Base-by-base conservation (phyloP, 2,888 invertebrate species). In the Agrenia bidenticulata region DNA sequence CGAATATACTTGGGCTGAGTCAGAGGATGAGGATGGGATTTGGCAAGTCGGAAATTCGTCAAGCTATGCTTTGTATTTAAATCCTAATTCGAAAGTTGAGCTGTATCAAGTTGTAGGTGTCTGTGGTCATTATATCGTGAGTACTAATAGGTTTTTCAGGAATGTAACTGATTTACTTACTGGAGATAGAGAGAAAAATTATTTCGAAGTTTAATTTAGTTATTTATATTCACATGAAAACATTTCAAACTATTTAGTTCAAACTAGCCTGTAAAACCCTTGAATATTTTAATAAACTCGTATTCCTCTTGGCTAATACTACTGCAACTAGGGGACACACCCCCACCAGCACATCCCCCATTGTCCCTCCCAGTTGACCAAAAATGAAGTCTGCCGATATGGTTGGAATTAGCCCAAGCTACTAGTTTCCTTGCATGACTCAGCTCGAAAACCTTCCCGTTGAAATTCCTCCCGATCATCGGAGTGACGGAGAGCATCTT, bases 401-500 rank as follows among this genome's bases (percentile, higher is more conserved):
- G 61, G 55, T 73, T 66, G 5, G 53, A 27, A 59, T 72, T 75
- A 1, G 73, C 75, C 73, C 73, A 75, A 21, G 65, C 57, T 11
- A 75, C 72, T 19, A 73, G 26, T 26, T 69, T 69, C 15, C 53
- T 41, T 2, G 71, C 73, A 27, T 69, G 66, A 9, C 17, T 58
- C 27, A 55, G 53, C 21, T 39, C 21, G 24, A 73, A 73, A 21
- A 58, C 57, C 27, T 61, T 66, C 2, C 72, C 74, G 41, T 70
- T 72, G 45, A 66, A 74, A 21, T 74, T 74, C 24, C 72, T 57
- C 19, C 73, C 73, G 17, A 73, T 37, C 73, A 75, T 74, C 13
- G 75, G 75, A 1, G 75, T 74, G 13, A 67, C 69, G 5, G 73
- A 72, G 4, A 75, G 55, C 73, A 75, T 75, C 26, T 61, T 57